Evolutionary conservation across 2,888 invertebrate species (phyloP).

Genomic region (Melipona bicolor): DNA sequence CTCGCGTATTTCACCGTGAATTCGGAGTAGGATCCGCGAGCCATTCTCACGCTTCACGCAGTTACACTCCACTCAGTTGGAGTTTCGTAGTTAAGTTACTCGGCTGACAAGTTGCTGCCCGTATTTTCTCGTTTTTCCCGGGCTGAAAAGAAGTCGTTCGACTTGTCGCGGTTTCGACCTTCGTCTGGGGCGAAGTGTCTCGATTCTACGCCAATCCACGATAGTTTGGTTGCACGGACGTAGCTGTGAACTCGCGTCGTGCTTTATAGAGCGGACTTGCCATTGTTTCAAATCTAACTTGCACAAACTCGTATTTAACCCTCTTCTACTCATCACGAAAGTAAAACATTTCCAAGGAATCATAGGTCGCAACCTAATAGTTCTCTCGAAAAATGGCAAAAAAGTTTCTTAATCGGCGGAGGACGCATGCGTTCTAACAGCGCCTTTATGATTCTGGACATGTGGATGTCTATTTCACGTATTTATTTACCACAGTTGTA

Average conservation of each 20-base stretch:
- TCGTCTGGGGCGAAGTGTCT: neutral
- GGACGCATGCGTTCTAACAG: no score
- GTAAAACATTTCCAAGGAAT: no score
- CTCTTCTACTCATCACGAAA: no score
- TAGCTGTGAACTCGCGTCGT: neutral
- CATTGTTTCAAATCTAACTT: neutral
- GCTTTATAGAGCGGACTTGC: neutral
- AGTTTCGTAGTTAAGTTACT: neutral
- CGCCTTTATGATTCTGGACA: no score
- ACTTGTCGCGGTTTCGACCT: neutral
- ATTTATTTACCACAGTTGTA: no score
- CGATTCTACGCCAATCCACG: no score
- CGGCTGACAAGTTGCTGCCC: neutral
- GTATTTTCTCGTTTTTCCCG: neutral
- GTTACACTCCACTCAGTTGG: neutral
- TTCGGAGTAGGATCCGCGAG: neutral
- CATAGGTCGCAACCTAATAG: no score
- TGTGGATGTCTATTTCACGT: no score
- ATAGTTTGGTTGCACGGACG: neutral
- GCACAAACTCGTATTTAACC: neutral
- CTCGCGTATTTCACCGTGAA: neutral
- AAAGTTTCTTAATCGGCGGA: no score
- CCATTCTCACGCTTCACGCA: neutral
- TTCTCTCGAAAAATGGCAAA: no score
- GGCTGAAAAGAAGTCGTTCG: neutral